Percentiles rank a stretch among this genome's conserved stretches.
phyloP scores from a whole-genome alignment of 2,888 invertebrate genomes.

The Microplitis manilae region DNA sequence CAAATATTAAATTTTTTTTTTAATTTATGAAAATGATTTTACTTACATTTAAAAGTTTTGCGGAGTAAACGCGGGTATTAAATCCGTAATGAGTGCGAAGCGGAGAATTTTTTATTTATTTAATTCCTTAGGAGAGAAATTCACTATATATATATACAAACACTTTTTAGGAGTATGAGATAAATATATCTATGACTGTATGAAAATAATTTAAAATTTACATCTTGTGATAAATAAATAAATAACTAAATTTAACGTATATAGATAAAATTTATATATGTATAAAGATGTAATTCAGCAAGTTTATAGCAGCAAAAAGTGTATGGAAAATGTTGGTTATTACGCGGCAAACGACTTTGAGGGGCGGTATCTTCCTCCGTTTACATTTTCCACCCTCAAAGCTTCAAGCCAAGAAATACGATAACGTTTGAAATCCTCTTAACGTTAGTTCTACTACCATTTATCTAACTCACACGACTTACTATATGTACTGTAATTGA shows the following conservation, averaged over 20 bases:
- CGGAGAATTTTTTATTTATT: too few relatives aligned
- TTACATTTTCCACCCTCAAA: constrained; percentile 30
- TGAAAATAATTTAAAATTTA: constrained; percentile 8
- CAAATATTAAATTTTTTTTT: too few relatives aligned
- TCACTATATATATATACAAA: too few relatives aligned
- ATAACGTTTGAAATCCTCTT: constrained; percentile 54
- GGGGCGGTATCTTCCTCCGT: constrained; percentile 27
- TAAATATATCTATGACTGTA: not conserved
- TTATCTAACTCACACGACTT: constrained; percentile 48
- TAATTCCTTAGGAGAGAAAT: too few relatives aligned
- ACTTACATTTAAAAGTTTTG: too few relatives aligned
- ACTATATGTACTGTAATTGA: constrained; percentile 43
- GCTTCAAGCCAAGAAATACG: constrained; percentile 48
- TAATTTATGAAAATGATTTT: too few relatives aligned
- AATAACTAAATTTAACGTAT: not conserved
- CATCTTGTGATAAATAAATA: not conserved
- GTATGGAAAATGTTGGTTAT: constrained; percentile 27
- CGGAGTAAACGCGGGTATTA: too few relatives aligned
- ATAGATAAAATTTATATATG: constrained; percentile 8
- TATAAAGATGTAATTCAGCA: constrained; percentile 5
- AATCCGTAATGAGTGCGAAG: too few relatives aligned
- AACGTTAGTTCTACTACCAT: constrained; percentile 44
- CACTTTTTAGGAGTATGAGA: not conserved
- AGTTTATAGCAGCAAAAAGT: constrained; percentile 17
- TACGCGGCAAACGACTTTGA: constrained; percentile 23